Base-by-base conservation (phyloP, 2,888 invertebrate genomes). In the Cantharis nigra region DNA sequence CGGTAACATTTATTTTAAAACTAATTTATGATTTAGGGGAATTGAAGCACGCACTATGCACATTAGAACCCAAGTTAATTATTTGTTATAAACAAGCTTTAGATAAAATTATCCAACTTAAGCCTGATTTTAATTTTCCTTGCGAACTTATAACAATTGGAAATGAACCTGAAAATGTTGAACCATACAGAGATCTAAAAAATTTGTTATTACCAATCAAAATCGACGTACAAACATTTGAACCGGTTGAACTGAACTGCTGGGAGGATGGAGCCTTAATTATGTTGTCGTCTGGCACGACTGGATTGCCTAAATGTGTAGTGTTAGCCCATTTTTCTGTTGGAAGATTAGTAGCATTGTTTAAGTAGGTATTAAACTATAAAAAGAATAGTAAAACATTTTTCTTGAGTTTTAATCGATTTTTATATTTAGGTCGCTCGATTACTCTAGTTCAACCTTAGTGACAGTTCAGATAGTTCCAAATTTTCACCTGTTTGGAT, bases 231-330 rank as follows among this genome's bases (percentile, higher is more conserved):
- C 9, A 86, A 75, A 77, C 85, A 0, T 87, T 92, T 70, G 85
- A 87, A 73, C 88, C 90, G 80, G 83, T 83, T 9, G 16, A 80
- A 11, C 90, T 92, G 0, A 89, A 92, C 81, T 89, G 90, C 9
- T 62, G 72, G 0, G 89, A 91, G 1, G 91, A 92, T 84, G 89
- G 91, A 2, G 88, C 91, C 0, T 90, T 92, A 0, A 91, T 96
- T 79, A 92, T 95, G 82, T 95, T 93, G 85, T 95, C 95, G 0
- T 95, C 95, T 0, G 96, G 96, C 11, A 96, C 96, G 0, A 93
- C 93, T 0, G 96, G 96, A 0, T 85, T 95, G 74, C 94, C 95
- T 0, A 95, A 95, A 86, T 95, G 94, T 28, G 95, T 95, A 0
- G 91, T 93, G 90, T 88, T 95, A 9, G 92, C 93, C 2, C 94